phyloP scores from a whole-genome alignment of 2,888 invertebrate genomes.

The Stomorhina lunata region DNA sequence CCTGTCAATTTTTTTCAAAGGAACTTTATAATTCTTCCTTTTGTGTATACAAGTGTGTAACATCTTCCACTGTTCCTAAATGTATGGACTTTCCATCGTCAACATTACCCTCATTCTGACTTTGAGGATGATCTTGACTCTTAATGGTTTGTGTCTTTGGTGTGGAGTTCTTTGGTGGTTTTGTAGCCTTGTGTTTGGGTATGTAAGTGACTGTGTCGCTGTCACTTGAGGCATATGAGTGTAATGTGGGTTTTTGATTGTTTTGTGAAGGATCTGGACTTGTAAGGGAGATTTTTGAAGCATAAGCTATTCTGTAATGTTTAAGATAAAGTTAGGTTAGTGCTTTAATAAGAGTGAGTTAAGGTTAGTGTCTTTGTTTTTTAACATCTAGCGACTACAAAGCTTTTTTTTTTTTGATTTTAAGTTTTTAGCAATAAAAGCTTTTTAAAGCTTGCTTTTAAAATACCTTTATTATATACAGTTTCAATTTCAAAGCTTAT shows the following conservation, averaged over 20 bases:
- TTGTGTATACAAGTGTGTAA: conserved; percentile 72
- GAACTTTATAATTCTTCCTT: conserved; percentile 73
- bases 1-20: background rate
- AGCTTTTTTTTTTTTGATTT: conserved; percentile 10
- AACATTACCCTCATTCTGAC: background rate
- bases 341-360: background rate
- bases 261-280: conserved; percentile 81
- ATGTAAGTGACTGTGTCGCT: conserved; percentile 78
- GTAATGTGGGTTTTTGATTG: conserved; percentile 69
- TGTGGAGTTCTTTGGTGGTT: conserved; percentile 72
- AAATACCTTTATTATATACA: conserved; percentile 68
- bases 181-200: conserved; percentile 81
- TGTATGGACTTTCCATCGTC: conserved; percentile 64
- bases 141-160: conserved; percentile 57
- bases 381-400: background rate
- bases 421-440: background rate
- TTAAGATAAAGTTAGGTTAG: conserved; percentile 4
- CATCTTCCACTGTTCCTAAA: conserved; percentile 78
- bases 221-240: conserved; percentile 75
- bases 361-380: too few species aligned
- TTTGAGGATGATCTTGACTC: conserved; percentile 7
- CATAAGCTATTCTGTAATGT: conserved; percentile 76
- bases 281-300: conserved; percentile 81
- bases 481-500: conserved; percentile 35
- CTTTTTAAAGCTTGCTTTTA: background rate